Conservation (phyloP, 2,113 vertebrate genomes). For the Podiceps cristatus region DNA sequence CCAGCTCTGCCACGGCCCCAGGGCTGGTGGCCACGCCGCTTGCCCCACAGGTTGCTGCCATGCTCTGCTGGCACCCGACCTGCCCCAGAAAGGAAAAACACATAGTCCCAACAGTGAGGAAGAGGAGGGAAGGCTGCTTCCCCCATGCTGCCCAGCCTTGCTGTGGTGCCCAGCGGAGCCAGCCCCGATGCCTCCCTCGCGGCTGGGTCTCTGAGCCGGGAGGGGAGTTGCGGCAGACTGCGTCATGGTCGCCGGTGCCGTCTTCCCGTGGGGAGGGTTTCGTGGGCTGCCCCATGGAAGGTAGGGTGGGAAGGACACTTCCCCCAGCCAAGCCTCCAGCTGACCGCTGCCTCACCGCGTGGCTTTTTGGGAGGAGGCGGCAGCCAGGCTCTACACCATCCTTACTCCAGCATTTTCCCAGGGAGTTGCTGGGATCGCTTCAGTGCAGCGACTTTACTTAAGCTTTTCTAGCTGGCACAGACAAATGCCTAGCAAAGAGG, state of each 20-base stretch:
- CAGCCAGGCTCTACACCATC: background rate
- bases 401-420: background rate
- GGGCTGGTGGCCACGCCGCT: accelerated
- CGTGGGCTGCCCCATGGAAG: accelerated
- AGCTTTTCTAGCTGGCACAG: background rate
- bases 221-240: accelerated
- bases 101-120: background rate
- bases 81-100: background rate
- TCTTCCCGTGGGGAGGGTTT: background rate
- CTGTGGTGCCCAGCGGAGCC: no score
- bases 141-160: no score
- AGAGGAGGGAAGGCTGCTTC: background rate
- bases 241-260: accelerated
- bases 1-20: accelerated
- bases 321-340: background rate
- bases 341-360: accelerated
- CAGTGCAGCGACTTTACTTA: background rate
- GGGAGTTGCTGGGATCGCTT: background rate
- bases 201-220: accelerated
- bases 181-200: accelerated
- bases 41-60: background rate
- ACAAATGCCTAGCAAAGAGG: background rate
- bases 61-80: background rate
- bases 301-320: background rate
- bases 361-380: accelerated